These are phyloP conservation scores for Paguma larvata DNA, from an alignment of 2,797 vertebrate species.

Conservation along the genomic window DNA sequence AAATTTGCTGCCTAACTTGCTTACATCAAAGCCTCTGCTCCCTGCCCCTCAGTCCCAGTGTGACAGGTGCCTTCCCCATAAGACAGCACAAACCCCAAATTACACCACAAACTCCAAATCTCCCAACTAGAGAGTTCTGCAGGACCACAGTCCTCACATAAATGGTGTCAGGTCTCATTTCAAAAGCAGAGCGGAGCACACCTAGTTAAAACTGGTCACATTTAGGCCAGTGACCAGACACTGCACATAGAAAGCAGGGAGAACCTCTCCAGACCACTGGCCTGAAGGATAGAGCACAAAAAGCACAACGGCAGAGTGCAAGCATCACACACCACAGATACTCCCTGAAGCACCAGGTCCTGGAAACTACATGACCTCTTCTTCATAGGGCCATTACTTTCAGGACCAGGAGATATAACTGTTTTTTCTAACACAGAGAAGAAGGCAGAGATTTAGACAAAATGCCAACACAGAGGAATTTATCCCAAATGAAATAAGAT, in stretches of 20 bases:
- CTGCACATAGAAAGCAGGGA: neutral
- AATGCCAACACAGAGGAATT: neutral
- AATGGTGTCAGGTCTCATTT: neutral
- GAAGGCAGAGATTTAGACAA: neutral
- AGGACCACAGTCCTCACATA: neutral
- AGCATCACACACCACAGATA: neutral
- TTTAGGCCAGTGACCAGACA: neutral
- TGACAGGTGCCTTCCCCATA: neutral
- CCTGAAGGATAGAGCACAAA: neutral
- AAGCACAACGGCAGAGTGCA: neutral
- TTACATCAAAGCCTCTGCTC: neutral
- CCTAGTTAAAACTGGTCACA: neutral
- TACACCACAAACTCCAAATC: neutral
- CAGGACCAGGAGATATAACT: neutral
- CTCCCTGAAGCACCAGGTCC: neutral
- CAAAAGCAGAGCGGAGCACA: neutral
- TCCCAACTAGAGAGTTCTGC: neutral
- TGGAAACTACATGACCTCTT: neutral
- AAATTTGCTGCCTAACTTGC: neutral
- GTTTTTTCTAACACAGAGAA: neutral
- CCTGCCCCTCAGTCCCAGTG: neutral
- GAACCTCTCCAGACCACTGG: neutral
- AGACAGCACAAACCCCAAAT: neutral
- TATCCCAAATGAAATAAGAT: neutral
- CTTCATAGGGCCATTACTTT: neutral